These are phyloP conservation scores for Bombus soroeensis DNA, from an alignment of 1,140 invertebrate genomes.

Conservation along the genomic window DNA sequence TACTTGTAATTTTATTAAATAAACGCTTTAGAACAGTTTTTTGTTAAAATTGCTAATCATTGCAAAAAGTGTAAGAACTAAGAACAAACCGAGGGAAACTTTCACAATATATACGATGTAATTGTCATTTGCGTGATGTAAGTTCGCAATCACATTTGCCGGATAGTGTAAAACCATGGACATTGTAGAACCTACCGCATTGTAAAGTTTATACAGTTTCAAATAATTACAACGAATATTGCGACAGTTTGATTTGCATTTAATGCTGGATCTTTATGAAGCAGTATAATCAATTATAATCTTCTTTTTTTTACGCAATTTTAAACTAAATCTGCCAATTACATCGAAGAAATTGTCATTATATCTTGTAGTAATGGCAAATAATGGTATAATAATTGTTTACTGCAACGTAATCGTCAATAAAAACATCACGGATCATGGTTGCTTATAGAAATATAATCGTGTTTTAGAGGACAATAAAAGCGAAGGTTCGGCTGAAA, in stretches of 20 bases:
- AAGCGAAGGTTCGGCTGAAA: constrained; percentile 66
- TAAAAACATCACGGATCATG: neutral
- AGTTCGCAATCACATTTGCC: neutral
- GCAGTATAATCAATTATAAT: neutral
- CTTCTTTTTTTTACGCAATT: neutral
- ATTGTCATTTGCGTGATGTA: neutral
- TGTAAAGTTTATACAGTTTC: neutral
- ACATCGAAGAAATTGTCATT: neutral
- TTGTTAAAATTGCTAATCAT: neutral
- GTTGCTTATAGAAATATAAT: constrained; percentile 29
- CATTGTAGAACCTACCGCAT: neutral
- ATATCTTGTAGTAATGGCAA: constrained; percentile 23
- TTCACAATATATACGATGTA: neutral
- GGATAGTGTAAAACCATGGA: neutral
- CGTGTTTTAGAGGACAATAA: constrained; percentile 68
- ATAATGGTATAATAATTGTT: constrained; percentile 36
- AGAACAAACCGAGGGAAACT: neutral
- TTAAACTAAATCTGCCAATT: neutral
- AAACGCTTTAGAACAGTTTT: neutral
- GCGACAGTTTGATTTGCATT: neutral
- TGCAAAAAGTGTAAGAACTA: neutral
- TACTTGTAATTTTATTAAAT: neutral
- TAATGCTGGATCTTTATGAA: neutral
- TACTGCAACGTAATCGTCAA: neutral
- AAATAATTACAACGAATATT: neutral